These are phyloP conservation scores for Pyrocoelia pectoralis DNA, from an alignment of 2,888 invertebrate genomes.

Conservation along the genomic window DNA sequence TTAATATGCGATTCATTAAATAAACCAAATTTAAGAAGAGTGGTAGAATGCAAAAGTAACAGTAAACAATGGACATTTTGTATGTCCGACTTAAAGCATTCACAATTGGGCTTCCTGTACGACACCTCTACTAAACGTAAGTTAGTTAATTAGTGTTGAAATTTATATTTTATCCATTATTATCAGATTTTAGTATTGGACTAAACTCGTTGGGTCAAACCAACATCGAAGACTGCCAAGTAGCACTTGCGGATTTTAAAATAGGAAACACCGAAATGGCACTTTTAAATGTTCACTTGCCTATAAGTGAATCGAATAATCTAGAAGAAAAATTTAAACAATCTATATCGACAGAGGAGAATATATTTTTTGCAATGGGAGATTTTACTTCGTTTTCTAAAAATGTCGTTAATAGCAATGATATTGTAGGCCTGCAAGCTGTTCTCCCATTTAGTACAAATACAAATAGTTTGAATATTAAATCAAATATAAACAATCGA, in stretches of 20 bases:
- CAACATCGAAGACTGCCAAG: constrained; percentile 27
- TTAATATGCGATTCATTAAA: constrained; percentile 76
- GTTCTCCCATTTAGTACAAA: constrained; percentile 49
- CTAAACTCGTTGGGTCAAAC: constrained; percentile 26
- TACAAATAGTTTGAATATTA: constrained; percentile 45
- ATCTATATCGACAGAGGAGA: constrained; percentile 40
- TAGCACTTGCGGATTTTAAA: constrained; percentile 60
- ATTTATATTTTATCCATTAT: constrained; percentile 2
- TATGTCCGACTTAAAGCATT: constrained; percentile 52
- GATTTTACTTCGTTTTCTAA: constrained; percentile 49
- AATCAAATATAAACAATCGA: constrained; percentile 33
- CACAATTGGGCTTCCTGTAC: constrained; percentile 60
- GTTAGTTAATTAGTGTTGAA: background rate
- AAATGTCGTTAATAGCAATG: constrained; percentile 30
- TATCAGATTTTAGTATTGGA: constrained; percentile 10
- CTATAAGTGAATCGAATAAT: constrained; percentile 18
- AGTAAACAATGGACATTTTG: constrained; percentile 73
- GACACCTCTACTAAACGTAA: constrained; percentile 54
- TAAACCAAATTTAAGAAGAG: constrained; percentile 67
- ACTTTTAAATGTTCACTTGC: constrained; percentile 58
- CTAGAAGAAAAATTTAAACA: constrained; percentile 25
- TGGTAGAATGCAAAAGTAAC: constrained; percentile 71
- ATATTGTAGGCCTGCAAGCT: constrained; percentile 49
- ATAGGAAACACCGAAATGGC: constrained; percentile 62
- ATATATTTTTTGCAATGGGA: constrained; percentile 51